A percentile compares a stretch with the other conserved stretches of the same genome.
These are phyloP conservation scores for Cotesia vestalis DNA, from an alignment of 1,140 invertebrate species.

Conservation along the genomic window DNA sequence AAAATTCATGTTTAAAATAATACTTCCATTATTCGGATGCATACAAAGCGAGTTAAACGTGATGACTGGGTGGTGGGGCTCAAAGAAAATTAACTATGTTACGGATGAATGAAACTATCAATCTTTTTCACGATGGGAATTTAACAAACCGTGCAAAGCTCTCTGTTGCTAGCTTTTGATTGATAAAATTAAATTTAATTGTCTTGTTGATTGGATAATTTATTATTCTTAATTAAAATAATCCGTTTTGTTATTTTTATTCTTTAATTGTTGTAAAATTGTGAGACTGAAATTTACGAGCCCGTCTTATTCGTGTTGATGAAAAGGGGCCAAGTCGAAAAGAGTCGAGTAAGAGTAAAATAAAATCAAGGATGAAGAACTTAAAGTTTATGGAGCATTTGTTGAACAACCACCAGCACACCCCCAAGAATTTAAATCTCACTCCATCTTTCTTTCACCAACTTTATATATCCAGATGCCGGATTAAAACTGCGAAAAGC, in stretches of 20 bases:
- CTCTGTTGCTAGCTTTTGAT: too few species aligned
- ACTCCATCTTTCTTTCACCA: slow-evolving; percentile 23
- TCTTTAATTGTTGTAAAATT: too few species aligned
- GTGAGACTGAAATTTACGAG: background rate
- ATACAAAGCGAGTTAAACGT: background rate
- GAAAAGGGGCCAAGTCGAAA: background rate
- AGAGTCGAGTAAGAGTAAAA: background rate
- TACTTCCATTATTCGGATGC: slow-evolving; percentile 2
- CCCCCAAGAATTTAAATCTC: slow-evolving; percentile 5
- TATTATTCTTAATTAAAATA: too few species aligned
- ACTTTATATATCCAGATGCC: slow-evolving; percentile 22
- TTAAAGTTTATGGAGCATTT: slow-evolving; percentile 22
- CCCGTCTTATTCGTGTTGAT: too few species aligned
- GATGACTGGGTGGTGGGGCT: slow-evolving; percentile 19
- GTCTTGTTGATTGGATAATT: too few species aligned
- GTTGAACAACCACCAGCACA: slow-evolving; percentile 23
- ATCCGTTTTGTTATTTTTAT: too few species aligned
- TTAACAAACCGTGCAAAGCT: background rate
- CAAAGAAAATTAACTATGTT: slow-evolving; percentile 27
- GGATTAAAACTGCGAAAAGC: slow-evolving; percentile 42
- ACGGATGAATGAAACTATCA: slow-evolving; percentile 31
- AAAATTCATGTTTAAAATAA: background rate
- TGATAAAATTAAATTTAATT: too few species aligned
- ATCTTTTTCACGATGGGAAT: slow-evolving; percentile 18
- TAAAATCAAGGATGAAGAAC: background rate